phyloP scores from a whole-genome alignment of 1,140 invertebrate species.

The Nebria ingens region DNA sequence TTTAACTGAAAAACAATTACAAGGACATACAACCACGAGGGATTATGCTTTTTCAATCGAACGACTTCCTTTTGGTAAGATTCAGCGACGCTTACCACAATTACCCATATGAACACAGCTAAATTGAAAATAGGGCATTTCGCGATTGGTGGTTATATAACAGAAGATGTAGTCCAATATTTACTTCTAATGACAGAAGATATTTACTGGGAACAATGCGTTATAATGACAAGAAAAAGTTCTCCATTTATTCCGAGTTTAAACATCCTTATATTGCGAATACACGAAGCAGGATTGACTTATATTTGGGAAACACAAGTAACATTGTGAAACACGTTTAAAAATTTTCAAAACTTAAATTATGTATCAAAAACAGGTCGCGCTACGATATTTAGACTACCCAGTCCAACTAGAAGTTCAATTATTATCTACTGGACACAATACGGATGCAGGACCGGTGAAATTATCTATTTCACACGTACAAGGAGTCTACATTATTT shows the following conservation, averaged over 20 bases:
- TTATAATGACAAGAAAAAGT: constrained; percentile 44
- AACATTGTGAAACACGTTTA: too few relatives aligned
- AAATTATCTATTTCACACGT: constrained; percentile 6
- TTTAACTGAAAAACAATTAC: constrained; percentile 32
- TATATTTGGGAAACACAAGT: constrained; percentile 28
- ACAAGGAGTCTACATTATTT: constrained; percentile 7
- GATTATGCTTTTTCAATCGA: constrained; percentile 41
- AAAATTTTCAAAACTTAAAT: too few relatives aligned
- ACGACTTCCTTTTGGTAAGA: constrained; percentile 35
- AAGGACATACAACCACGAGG: constrained; percentile 32
- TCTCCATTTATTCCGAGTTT: constrained; percentile 32
- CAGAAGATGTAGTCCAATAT: constrained; percentile 36
- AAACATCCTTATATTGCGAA: constrained; percentile 23
- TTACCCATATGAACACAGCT: neutral
- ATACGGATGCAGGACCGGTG: neutral
- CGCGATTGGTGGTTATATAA: constrained; percentile 45
- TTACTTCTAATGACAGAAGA: constrained; percentile 43
- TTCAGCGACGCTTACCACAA: constrained; percentile 29
- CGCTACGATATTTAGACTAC: neutral
- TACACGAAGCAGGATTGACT: constrained; percentile 28
- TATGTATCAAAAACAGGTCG: neutral
- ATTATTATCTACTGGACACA: neutral
- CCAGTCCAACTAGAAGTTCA: constrained; percentile 1
- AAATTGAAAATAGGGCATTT: constrained; percentile 35
- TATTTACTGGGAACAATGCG: constrained; percentile 45